Base-by-base conservation (phyloP, 1,140 invertebrate species). In the Protaetia brevitarsis region DNA sequence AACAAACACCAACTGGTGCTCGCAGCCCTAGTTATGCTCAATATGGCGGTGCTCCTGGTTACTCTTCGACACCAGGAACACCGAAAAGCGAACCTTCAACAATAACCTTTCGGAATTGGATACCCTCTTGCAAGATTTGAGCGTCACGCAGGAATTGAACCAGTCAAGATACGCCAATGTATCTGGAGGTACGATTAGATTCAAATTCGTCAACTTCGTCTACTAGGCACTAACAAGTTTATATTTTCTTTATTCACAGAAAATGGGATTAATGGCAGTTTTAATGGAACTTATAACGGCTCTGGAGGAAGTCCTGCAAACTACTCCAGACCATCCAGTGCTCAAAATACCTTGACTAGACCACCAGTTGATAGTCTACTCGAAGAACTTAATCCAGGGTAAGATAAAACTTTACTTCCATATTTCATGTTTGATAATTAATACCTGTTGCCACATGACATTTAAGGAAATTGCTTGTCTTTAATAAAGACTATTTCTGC, bases 61-160 rank as follows among this genome's bases (percentile, higher is more conserved):
- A 23, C 31, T 27, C n/a, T 69, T 68, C 45, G 13, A 27, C 36
- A 28, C 13, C 34, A 10, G 67, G 64, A 21, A 30, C 69, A 45
- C 19, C 57, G 69, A 74, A 60, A 76, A 73, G 66, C 68, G 67
- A 61, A 66, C 69, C 7, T 82, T 89, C 23, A 89, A 88, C 73
- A 90, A 88, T 37, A 96, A 96, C 80, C 83, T 96, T 21, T 94
- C 92, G 0, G 95, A 97, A 81, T 78, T 98, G 73, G 95, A 98
- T 79, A 93, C 89, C 23, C 82, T 98, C 51, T 83, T 98, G 63
- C 89, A 96, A 76, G 95, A 97, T 79, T 82, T 97, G 67, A 96
- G 94, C 81, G 90, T 91, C 72, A 90, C 91, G 0, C 86, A 89
- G 16, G 66, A 70, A 11, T 28, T 68, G 23, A 65, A 68, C 23